A percentile compares a stretch with the other conserved stretches of the same genome.
These are phyloP conservation scores for Heliangelus exortis DNA, from an alignment of 2,797 vertebrate species.

Conservation along the genomic window DNA sequence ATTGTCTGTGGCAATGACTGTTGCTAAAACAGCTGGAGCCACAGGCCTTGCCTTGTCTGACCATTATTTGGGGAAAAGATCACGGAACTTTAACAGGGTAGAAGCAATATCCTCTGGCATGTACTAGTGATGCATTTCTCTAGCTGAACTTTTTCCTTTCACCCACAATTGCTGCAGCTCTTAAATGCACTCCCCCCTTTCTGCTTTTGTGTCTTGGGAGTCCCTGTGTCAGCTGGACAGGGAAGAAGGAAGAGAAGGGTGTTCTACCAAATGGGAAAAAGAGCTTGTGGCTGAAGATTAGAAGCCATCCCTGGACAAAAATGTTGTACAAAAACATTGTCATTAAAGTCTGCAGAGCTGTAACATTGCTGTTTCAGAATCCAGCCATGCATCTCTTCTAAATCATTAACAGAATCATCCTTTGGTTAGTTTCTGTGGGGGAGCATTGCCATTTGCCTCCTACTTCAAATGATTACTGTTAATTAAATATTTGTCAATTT, in stretches of 20 bases:
- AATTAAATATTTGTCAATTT: constrained; percentile 8
- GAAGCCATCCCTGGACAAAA: neutral
- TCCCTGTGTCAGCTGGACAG: neutral
- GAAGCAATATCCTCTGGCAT: neutral
- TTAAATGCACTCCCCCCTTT: rapidly evolving
- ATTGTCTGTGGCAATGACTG: neutral
- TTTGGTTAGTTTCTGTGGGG: neutral
- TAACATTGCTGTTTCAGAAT: neutral
- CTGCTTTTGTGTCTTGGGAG: neutral
- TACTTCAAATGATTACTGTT: neutral
- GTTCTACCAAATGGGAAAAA: neutral
- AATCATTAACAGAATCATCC: neutral
- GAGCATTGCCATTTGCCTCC: neutral
- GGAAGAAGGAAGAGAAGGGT: neutral
- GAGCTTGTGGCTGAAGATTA: neutral
- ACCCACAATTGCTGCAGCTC: neutral
- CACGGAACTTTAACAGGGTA: rapidly evolving
- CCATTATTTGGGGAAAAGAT: rapidly evolving
- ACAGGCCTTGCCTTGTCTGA: neutral
- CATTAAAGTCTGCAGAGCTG: neutral
- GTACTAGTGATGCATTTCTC: neutral
- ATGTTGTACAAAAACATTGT: neutral
- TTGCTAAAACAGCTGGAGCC: neutral
- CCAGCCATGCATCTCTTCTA: neutral
- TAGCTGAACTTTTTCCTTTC: neutral